phyloP scores from a whole-genome alignment of 1,140 invertebrate genomes.

The Eriocheir sinensis region DNA sequence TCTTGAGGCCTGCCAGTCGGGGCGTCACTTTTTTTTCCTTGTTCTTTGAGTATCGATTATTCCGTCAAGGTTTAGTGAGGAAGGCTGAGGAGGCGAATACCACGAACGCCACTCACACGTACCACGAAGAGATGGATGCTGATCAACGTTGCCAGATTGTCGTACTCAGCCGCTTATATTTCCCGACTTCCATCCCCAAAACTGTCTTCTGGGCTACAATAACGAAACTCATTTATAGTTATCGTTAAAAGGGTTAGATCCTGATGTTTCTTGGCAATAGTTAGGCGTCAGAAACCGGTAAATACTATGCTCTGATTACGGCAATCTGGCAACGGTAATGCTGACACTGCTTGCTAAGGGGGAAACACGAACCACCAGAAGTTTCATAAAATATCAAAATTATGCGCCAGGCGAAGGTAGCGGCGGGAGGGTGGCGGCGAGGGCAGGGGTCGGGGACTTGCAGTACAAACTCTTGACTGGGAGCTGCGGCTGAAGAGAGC shows the following conservation, averaged over 20 bases:
- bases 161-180: no score
- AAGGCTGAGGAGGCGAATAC: not conserved
- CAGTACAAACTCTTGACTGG: not conserved
- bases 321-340: no score
- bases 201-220: no score
- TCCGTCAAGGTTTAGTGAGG: not conserved
- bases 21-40: not conserved
- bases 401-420: not conserved
- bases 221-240: no score
- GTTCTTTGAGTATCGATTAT: not conserved
- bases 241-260: no score
- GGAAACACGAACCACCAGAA: slow-evolving; percentile 5
- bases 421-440: no score
- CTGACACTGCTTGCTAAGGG: no score
- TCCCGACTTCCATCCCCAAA: no score
- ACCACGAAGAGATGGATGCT: not conserved
- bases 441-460: not conserved
- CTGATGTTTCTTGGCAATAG: no score
- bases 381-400: not conserved
- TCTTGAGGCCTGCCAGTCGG: not conserved
- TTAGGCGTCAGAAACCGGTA: no score
- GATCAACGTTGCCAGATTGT: not conserved
- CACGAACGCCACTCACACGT: not conserved
- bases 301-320: no score
- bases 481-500: not conserved